A percentile compares a stretch with the other conserved stretches of the same genome.
Conservation (phyloP, 23 tunicate species). For the Styela clava region DNA sequence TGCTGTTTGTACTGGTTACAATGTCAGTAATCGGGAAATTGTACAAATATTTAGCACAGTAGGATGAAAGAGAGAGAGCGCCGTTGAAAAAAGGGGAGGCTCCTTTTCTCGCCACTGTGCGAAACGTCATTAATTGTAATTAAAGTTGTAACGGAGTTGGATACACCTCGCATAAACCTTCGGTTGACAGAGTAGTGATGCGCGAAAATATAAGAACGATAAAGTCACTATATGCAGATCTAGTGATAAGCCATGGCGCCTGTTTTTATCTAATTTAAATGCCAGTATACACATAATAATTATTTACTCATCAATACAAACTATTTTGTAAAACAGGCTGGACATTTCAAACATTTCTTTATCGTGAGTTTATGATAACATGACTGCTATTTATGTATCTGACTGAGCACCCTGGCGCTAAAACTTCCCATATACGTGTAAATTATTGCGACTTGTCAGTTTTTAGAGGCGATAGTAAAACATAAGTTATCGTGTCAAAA, state of each 20-base stretch:
- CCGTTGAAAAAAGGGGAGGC: background rate
- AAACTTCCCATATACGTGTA: background rate
- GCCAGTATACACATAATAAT: too few relatives aligned
- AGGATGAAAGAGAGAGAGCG: constrained; percentile 18
- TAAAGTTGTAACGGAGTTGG: background rate
- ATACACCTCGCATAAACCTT: too few relatives aligned
- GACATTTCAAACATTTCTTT: too few relatives aligned
- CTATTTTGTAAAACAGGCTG: too few relatives aligned
- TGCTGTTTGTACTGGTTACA: constrained; percentile 5
- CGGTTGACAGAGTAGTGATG: too few relatives aligned
- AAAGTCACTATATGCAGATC: too few relatives aligned
- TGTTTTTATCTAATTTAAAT: background rate
- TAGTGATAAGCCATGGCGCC: background rate
- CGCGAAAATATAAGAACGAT: too few relatives aligned
- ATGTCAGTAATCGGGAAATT: background rate
- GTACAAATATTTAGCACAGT: constrained; percentile 22
- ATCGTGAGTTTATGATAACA: too few relatives aligned
- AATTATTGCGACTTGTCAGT: background rate
- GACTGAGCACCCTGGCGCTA: background rate
- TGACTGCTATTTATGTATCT: background rate
- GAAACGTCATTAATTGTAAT: constrained; percentile 12
- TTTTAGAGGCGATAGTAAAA: too few relatives aligned
- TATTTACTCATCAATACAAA: too few relatives aligned
- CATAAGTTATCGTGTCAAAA: too few relatives aligned
- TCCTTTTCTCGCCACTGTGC: constrained; percentile 22